phyloP scores from a whole-genome alignment of 2,113 vertebrate species.

The Paraplagusia blochii region DNA sequence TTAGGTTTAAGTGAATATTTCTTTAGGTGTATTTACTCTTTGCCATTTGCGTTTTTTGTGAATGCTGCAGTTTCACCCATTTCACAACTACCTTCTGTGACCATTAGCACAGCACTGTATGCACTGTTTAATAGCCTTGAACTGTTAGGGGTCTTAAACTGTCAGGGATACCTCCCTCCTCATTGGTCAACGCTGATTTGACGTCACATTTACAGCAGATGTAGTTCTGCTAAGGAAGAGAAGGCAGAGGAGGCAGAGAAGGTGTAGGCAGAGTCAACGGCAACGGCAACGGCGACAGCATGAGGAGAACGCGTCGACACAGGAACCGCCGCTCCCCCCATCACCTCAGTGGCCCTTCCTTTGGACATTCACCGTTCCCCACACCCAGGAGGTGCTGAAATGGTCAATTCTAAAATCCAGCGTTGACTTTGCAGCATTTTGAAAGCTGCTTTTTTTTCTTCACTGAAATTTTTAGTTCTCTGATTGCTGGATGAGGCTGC shows the following conservation, averaged over 20 bases:
- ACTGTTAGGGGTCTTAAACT: constrained; percentile 21
- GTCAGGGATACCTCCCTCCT: constrained; percentile 7
- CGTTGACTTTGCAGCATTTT: neutral
- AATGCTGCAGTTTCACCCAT: neutral
- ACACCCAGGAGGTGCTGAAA: no score
- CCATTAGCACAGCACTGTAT: no score
- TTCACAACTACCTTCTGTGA: neutral
- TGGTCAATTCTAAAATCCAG: no score
- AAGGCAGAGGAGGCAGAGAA: neutral
- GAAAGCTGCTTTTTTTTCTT: neutral
- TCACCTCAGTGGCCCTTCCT: constrained; percentile 9
- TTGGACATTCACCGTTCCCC: no score
- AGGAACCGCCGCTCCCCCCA: neutral
- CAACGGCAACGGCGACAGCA: constrained; percentile 2
- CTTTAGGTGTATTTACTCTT: no score
- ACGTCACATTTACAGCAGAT: constrained; percentile 23
- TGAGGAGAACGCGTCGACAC: neutral
- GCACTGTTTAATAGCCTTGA: no score
- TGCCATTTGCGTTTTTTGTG: neutral
- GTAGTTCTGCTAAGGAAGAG: neutral
- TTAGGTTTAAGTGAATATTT: no score
- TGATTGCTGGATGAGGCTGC: constrained; percentile 8
- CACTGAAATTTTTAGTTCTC: neutral
- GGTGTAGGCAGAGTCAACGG: no score
- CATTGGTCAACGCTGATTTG: constrained; percentile 47